These are phyloP conservation scores for Gambusia yucatana DNA, from an alignment of 2,797 vertebrate species.

Conservation along the genomic window DNA sequence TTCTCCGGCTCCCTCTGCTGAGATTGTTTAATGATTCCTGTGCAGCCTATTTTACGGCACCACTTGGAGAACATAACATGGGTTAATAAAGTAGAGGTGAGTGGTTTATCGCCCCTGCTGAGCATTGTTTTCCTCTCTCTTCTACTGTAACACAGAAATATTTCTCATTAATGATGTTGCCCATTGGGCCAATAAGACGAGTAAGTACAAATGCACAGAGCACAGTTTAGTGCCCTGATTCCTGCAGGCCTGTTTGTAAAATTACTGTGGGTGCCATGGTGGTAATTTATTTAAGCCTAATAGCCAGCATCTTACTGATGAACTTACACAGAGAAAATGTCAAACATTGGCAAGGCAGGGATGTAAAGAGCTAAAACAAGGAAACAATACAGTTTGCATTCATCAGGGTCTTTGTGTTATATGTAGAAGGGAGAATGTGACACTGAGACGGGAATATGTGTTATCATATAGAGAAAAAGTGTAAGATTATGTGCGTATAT, in stretches of 20 bases:
- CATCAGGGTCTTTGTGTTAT: slow-evolving; percentile 33
- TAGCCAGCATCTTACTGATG: slow-evolving; percentile 49
- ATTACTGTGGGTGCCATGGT: slow-evolving; percentile 60
- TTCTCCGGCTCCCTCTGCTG: slow-evolving; percentile 38
- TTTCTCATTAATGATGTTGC: slow-evolving; percentile 66
- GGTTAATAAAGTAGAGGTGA: slow-evolving; percentile 75
- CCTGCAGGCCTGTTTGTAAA: slow-evolving; percentile 62
- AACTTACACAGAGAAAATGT: slow-evolving; percentile 51
- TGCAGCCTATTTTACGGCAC: slow-evolving; percentile 59
- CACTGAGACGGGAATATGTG: slow-evolving; percentile 3
- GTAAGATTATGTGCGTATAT: neutral
- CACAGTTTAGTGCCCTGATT: slow-evolving; percentile 64
- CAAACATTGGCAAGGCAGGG: slow-evolving; percentile 48
- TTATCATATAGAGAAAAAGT: neutral
- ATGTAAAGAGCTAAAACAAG: slow-evolving; percentile 19
- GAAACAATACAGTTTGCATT: slow-evolving; percentile 13
- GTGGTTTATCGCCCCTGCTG: slow-evolving; percentile 68
- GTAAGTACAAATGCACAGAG: slow-evolving; percentile 50
- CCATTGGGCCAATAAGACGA: slow-evolving; percentile 45
- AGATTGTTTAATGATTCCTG: slow-evolving; percentile 61
- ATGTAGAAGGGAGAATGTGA: slow-evolving; percentile 15
- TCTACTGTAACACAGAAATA: slow-evolving; percentile 37
- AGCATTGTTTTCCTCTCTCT: slow-evolving; percentile 43
- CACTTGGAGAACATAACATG: slow-evolving; percentile 67
- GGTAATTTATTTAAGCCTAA: slow-evolving; percentile 74